Base-by-base conservation (phyloP, 2,888 invertebrate species). In the Desoria tigrina region DNA sequence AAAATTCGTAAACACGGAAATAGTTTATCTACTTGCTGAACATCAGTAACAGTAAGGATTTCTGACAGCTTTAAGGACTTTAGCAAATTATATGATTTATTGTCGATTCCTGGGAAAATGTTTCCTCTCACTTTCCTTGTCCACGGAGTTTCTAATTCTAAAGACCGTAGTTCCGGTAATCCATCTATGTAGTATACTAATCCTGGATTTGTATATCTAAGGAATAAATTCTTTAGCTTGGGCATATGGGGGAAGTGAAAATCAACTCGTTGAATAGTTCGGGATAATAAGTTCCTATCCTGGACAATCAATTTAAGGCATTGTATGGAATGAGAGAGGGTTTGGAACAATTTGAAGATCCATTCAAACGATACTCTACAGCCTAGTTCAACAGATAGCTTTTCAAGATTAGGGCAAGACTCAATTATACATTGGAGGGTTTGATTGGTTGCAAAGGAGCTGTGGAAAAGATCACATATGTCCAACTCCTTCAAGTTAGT, bases 81-180 rank as follows among this genome's bases (percentile, higher is more conserved):
- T 1, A 71, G 42, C n/a, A 63, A 42, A 2, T 2, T 27, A 23
- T 67, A 71, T 2, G 54, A 27, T 2, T n/a, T n/a, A 23, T 26
- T 39, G 24, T 65, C 65, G 4, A 59, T 63, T 26, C 63, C 61
- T 1, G 71, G 71, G 39, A 63, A 68, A 37, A 72, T 56, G 18
- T 56, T 62, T 9, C 71, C 71, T 42, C 56, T 62, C 1, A 72
- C 55, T 23, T 67, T 72, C 24, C 65, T 69, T 11, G 66, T 64
- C 71, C 71, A 72, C 0, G 67, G 63, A 1, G 71, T 61, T 7
- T 72, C 71, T 42, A 72, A 32, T 51, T 67, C 65, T 9, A 72
- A 50, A 21, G 65, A 65, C 26, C 57, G 32, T 18, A 72, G 53
- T 24, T 42, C 37, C 3, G 71, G 69, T n/a, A 72, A 42, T 16